Conservation (phyloP, 1,140 invertebrate species). For the Matsumurasca onukii region DNA sequence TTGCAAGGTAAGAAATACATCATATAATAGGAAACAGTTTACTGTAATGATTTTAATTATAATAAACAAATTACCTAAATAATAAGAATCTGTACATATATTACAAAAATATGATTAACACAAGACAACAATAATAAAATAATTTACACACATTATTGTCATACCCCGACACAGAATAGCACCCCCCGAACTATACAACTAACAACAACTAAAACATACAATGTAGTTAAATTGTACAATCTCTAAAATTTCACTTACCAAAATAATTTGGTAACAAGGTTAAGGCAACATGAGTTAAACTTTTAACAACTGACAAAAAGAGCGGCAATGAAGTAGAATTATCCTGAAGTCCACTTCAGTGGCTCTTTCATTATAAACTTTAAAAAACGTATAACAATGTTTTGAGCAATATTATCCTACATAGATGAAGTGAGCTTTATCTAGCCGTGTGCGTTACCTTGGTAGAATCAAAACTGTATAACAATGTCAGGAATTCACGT, state of each 20-base stretch:
- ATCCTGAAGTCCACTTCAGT: not conserved
- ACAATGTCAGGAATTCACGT: too few species aligned
- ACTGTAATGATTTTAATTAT: conserved; percentile 30
- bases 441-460: conserved; percentile 14
- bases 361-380: conserved; percentile 14
- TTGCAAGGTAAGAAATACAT: not conserved
- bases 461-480: not conserved
- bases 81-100: conserved; percentile 32
- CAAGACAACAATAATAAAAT: conserved; percentile 32
- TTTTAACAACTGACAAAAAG: conserved; percentile 26
- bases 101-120: conserved; percentile 32
- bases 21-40: conserved; percentile 28
- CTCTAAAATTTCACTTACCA: conserved; percentile 17
- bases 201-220: conserved; percentile 22
- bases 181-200: conserved; percentile 23
- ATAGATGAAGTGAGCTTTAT: conserved; percentile 5
- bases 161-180: conserved; percentile 28
- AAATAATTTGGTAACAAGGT: conserved; percentile 21
- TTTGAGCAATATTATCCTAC: conserved; percentile 22
- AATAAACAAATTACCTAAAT: conserved; percentile 32
- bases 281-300: conserved; percentile 15
- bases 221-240: conserved; percentile 3
- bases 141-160: conserved; percentile 31
- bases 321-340: not conserved
- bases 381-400: conserved; percentile 18